Percentiles rank a stretch among this genome's conserved stretches.
Conservation (phyloP, 2,888 invertebrate species). For the Notocelia uddmanniana region DNA sequence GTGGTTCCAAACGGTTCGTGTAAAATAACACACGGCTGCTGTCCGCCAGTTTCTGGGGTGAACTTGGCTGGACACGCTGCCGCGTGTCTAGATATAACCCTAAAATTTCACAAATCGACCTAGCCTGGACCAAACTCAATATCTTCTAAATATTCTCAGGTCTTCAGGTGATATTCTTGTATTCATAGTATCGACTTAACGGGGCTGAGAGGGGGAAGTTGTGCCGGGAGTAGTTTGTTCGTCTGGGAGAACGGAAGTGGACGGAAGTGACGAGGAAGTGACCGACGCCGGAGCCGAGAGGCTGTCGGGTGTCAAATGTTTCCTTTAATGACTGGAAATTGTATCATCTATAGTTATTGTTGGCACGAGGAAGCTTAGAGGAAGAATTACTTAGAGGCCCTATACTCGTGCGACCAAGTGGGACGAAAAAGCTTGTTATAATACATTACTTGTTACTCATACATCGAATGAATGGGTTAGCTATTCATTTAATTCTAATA, state of each 20-base stretch:
- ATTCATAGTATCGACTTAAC: slow-evolving; percentile 1
- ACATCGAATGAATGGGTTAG: background rate
- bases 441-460: too few relatives aligned
- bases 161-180: slow-evolving; percentile 14
- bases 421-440: too few relatives aligned
- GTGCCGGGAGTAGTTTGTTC: slow-evolving; percentile 30
- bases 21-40: too few relatives aligned
- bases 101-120: too few relatives aligned
- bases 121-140: too few relatives aligned
- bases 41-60: too few relatives aligned
- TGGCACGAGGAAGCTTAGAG: background rate
- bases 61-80: too few relatives aligned
- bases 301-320: slow-evolving; percentile 8
- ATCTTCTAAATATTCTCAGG: background rate
- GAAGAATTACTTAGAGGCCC: too few relatives aligned
- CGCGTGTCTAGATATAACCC: too few relatives aligned
- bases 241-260: slow-evolving; percentile 61
- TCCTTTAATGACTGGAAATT: slow-evolving; percentile 3
- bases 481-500: background rate
- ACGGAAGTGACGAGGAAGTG: slow-evolving; percentile 73
- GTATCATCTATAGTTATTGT: slow-evolving; percentile 2
- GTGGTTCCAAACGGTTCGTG: too few relatives aligned
- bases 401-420: too few relatives aligned
- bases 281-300: slow-evolving; percentile 68
- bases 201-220: slow-evolving; percentile 6